Evolutionary conservation across 2,113 vertebrate genomes (phyloP).

Genomic region (Sapajus apella): DNA sequence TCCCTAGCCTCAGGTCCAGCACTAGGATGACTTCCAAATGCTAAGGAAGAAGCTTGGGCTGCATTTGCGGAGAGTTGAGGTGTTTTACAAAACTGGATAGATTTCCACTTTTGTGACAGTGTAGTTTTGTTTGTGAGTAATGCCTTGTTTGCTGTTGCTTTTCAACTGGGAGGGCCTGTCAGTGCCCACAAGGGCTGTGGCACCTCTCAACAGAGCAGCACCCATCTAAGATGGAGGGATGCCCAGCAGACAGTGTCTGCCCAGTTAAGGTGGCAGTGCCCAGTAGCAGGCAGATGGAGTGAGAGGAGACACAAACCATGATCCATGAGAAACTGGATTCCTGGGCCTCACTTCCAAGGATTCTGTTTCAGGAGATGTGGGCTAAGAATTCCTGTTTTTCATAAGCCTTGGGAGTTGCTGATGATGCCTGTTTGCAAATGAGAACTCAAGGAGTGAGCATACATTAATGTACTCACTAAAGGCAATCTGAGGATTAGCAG

Average conservation of each 20-base stretch:
- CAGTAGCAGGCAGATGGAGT: no score
- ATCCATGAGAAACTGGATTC: not conserved
- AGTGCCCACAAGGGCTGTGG: not conserved
- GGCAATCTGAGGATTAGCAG: not conserved
- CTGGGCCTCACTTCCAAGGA: not conserved
- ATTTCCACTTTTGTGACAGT: not conserved
- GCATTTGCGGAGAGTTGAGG: not conserved
- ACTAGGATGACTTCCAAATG: not conserved
- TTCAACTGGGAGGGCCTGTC: not conserved
- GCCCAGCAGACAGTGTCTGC: not conserved
- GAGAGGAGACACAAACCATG: not conserved
- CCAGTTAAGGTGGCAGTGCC: not conserved
- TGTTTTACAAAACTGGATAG: not conserved
- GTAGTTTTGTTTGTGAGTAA: not conserved
- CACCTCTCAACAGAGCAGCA: not conserved
- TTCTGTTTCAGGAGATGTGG: not conserved
- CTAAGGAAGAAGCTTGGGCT: not conserved
- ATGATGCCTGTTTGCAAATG: not conserved
- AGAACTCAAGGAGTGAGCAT: not conserved
- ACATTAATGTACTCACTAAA: rapidly evolving
- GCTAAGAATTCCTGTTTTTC: not conserved
- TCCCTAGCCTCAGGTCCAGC: not conserved
- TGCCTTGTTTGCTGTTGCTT: not conserved
- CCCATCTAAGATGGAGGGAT: no score
- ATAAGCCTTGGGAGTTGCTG: not conserved